phyloP scores from a whole-genome alignment of 2,888 invertebrate species.

The Synergus laeviventris region DNA sequence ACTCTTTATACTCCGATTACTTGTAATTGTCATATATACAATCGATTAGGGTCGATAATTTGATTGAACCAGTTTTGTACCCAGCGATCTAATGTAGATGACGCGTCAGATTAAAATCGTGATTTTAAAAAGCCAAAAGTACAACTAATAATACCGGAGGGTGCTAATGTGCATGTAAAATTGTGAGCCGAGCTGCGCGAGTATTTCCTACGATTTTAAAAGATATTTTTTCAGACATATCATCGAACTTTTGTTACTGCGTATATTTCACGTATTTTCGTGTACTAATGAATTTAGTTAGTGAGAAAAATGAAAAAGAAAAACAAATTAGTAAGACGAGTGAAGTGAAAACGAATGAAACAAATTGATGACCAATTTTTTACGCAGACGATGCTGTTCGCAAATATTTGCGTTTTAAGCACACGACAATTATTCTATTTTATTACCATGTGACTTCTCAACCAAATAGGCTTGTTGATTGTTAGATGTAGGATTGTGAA shows the following conservation, averaged over 20 bases:
- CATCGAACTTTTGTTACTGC: slow-evolving; percentile 56
- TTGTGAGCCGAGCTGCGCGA: slow-evolving; percentile 41
- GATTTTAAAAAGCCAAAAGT: slow-evolving; percentile 62
- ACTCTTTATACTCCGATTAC: slow-evolving; percentile 66
- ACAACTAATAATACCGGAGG: slow-evolving; percentile 58
- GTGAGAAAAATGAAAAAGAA: slow-evolving; percentile 41
- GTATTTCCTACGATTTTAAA: slow-evolving; percentile 43
- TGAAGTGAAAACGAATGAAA: slow-evolving; percentile 34
- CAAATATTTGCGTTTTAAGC: slow-evolving; percentile 59
- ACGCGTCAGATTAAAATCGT: slow-evolving; percentile 49
- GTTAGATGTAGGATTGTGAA: slow-evolving; percentile 50
- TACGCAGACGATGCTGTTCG: slow-evolving; percentile 45
- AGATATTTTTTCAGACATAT: slow-evolving; percentile 60
- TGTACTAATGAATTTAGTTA: slow-evolving; percentile 35
- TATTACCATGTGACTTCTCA: slow-evolving; percentile 70
- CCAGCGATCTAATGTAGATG: slow-evolving; percentile 49
- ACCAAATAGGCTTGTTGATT: slow-evolving; percentile 59
- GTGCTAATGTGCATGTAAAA: slow-evolving; percentile 54
- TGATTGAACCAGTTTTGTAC: slow-evolving; percentile 58
- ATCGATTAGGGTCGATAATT: slow-evolving; percentile 54
- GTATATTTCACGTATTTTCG: slow-evolving; percentile 51
- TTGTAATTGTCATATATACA: slow-evolving; percentile 61
- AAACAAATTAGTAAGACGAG: slow-evolving; percentile 42
- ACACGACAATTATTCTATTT: slow-evolving; percentile 69
- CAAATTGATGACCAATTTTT: slow-evolving; percentile 49